Base-by-base conservation (phyloP, 2,797 vertebrate genomes). In the Urocyon cinereoargenteus region DNA sequence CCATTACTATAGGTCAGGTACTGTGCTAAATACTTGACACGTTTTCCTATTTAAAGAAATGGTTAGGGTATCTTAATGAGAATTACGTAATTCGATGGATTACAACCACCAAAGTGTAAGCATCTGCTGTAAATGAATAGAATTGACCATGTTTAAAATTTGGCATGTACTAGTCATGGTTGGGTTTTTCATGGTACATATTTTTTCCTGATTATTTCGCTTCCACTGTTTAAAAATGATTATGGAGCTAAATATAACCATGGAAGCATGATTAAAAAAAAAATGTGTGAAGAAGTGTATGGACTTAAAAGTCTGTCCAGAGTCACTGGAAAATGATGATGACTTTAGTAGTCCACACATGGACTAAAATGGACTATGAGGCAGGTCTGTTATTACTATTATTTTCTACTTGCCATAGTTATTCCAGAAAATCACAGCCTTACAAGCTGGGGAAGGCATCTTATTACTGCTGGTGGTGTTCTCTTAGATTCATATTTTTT, bases 21-120 rank as follows among this genome's bases (percentile, higher is more conserved):
- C 61, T n/a, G 31, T 34, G 53, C 84, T 59, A 45, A 34, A 12
- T 49, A 24, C 85, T 75, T 70, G 53, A 26, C n/a, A 24, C 31
- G n/a, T 91, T 95, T 84, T 92, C 73, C 36, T 89, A 55, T 59
- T 82, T 93, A 64, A 59, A 91, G 79, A 82, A 83, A 70, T 53
- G 0, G n/a, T 12, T 53, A 66, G 61, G 40, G 61, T 79, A 45
- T 16, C n/a, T 61, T 88, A 68, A 40, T 49, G 9, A 84, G 16
- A 36, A 14, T 51, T 86, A 7, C 55, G 3, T 45, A 77, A 13
- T 49, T 90, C 62, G 34, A 57, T 77, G 49, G 66, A 14, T 93
- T 91, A 36, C 22, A 82, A 16, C 82, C 6, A 57, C 62, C 82
- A 75, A 62, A 36, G 70, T 88, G 2, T 82, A 68, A 91, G 73